Evolutionary conservation across 2,113 vertebrate genomes (phyloP).

Genomic region (Plectropomus leopardus): DNA sequence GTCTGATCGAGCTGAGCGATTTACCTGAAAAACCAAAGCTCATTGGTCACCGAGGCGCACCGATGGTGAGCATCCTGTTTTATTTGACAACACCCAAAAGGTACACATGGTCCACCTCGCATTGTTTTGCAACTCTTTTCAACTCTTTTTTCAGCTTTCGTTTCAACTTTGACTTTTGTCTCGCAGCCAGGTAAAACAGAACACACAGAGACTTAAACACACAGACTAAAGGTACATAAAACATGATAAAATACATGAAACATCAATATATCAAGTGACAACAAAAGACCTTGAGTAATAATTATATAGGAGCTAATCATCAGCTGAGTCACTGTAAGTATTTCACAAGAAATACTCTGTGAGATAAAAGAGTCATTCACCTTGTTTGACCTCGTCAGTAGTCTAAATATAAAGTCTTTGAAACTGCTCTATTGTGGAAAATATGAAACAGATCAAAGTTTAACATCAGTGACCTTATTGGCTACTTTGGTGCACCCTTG

Average conservation of each 20-base stretch:
- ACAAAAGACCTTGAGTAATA: background rate
- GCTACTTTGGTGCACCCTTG: too few species aligned
- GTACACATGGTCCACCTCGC: background rate
- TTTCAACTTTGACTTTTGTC: background rate
- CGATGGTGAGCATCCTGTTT: constrained; percentile 88
- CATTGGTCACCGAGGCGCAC: constrained; percentile 92
- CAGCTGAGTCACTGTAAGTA: background rate
- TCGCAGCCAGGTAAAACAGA: background rate
- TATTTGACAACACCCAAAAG: background rate
- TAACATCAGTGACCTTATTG: too few species aligned
- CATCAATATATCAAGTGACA: background rate
- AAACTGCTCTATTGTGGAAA: background rate
- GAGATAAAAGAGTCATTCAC: background rate
- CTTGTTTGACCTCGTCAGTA: background rate
- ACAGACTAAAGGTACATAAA: background rate
- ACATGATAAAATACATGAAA: background rate
- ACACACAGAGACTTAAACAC: background rate
- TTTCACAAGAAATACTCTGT: background rate
- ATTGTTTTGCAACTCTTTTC: background rate
- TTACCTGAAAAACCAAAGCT: constrained; percentile 90
- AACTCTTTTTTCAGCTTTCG: background rate
- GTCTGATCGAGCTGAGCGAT: constrained; percentile 84
- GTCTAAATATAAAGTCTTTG: background rate
- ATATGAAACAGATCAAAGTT: too few species aligned
- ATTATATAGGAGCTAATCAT: background rate